Evolutionary conservation across 1,140 invertebrate genomes (phyloP).

Genomic region (Chlorops oryzae): DNA sequence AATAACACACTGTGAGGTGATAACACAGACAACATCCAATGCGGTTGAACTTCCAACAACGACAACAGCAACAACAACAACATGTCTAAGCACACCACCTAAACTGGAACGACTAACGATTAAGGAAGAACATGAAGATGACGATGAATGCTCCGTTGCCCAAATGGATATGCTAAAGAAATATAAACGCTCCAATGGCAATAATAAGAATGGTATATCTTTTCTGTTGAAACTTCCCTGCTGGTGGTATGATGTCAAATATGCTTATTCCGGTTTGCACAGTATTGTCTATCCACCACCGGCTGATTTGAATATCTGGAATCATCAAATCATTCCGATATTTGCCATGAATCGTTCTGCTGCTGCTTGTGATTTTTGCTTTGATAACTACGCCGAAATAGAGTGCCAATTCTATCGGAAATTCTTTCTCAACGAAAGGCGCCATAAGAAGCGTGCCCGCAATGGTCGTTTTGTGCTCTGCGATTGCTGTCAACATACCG

Average conservation of each 20-base stretch:
- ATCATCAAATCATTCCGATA: constrained; percentile 38
- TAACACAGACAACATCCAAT: too few relatives aligned
- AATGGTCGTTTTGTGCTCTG: constrained; percentile 52
- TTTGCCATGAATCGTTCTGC: constrained; percentile 44
- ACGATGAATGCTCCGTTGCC: constrained; percentile 16
- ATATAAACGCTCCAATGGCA: constrained; percentile 15
- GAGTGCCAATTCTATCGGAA: constrained; percentile 53
- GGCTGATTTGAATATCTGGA: constrained; percentile 47
- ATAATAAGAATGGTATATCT: constrained; percentile 8
- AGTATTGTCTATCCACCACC: constrained; percentile 55
- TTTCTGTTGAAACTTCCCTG: constrained; percentile 33
- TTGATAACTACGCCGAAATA: constrained; percentile 51
- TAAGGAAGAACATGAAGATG: too few relatives aligned
- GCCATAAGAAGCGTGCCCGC: constrained; percentile 46
- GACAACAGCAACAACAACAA: too few relatives aligned
- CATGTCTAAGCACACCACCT: too few relatives aligned
- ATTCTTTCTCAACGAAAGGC: constrained; percentile 42
- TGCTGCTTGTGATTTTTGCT: constrained; percentile 52
- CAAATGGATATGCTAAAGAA: constrained; percentile 35
- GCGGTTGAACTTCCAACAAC: too few relatives aligned
- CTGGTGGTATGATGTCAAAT: constrained; percentile 49
- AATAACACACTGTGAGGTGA: too few relatives aligned
- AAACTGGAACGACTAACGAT: too few relatives aligned
- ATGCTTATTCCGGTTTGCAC: constrained; percentile 59
- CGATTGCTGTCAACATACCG: constrained; percentile 53